Evolutionary conservation across 2,113 vertebrate genomes (phyloP).

Genomic region (Capreolus pygargus): DNA sequence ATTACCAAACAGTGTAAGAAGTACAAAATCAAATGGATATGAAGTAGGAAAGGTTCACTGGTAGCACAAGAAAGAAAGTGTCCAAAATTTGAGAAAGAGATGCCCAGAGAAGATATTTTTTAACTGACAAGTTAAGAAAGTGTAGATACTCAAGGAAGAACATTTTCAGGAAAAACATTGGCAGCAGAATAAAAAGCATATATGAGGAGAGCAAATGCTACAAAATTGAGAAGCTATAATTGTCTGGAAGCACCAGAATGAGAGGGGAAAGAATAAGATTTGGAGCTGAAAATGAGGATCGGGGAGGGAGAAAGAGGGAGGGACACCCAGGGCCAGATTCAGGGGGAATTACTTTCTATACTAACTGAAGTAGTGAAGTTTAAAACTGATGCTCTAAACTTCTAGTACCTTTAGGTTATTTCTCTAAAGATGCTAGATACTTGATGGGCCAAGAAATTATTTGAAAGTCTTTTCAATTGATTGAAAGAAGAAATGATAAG

Average conservation of each 20-base stretch:
- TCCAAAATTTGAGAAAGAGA: not conserved
- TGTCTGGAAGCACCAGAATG: not conserved
- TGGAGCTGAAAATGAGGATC: not conserved
- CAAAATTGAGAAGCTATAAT: not conserved
- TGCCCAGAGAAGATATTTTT: not conserved
- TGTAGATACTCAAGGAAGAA: not conserved
- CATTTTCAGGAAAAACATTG: not conserved
- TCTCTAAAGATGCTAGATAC: not conserved
- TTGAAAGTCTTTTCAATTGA: not conserved
- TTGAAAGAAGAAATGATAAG: not conserved
- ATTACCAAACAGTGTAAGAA: not conserved
- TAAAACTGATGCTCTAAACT: not conserved
- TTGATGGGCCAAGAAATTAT: not conserved
- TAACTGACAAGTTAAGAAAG: not conserved
- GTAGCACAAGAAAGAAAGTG: not conserved
- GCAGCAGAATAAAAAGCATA: not conserved
- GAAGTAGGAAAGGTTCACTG: not conserved
- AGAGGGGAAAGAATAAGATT: not conserved
- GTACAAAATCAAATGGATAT: not conserved
- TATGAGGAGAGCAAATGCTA: not conserved
- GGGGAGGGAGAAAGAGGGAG: accelerated
- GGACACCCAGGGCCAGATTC: not conserved
- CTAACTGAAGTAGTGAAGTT: not conserved
- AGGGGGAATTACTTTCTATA: not conserved
- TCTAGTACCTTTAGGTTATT: not conserved